These are phyloP conservation scores for Drosophila meridiana DNA, from an alignment of 2,888 invertebrate species.

Conservation along the genomic window DNA sequence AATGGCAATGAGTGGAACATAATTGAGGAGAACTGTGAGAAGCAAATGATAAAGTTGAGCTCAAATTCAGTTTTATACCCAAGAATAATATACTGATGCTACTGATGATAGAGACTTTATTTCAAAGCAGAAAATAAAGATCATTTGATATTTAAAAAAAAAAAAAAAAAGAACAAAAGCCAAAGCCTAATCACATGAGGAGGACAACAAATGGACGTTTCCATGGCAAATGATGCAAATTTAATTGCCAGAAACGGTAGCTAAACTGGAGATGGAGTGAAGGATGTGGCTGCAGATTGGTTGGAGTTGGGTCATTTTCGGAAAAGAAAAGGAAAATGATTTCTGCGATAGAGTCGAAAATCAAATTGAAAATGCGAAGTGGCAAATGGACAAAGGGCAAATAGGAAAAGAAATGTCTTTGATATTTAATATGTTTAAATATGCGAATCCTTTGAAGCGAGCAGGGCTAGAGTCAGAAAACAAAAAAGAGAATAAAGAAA, in stretches of 20 bases:
- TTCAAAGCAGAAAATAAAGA: not conserved
- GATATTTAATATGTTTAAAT: constrained; percentile 80
- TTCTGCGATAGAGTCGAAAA: constrained; percentile 31
- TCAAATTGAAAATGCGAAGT: constrained; percentile 46
- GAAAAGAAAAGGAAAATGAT: constrained; percentile 29
- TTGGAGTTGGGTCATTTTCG: constrained; percentile 13
- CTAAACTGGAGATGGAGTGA: not conserved
- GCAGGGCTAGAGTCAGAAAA: constrained; percentile 15
- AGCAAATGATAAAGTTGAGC: not conserved
- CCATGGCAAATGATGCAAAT: constrained; percentile 72
- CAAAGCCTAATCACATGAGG: constrained; percentile 2
- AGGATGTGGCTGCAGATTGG: not conserved
- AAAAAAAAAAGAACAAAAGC: not conserved
- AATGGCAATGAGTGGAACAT: not conserved
- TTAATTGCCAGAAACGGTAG: constrained; percentile 58
- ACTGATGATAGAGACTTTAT: too few relatives aligned
- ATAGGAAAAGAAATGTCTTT: constrained; percentile 68
- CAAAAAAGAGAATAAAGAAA: constrained; percentile 20
- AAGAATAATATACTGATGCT: too few relatives aligned
- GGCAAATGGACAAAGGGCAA: constrained; percentile 26
- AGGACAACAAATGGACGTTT: constrained; percentile 19
- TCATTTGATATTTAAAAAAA: not conserved
- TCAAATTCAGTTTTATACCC: too few relatives aligned
- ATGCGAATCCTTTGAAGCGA: constrained; percentile 79
- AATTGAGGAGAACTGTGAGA: not conserved